Percentiles rank a stretch among this genome's conserved stretches.
Conservation (phyloP, 2,797 vertebrate genomes). For the Myripristis jacobus region DNA sequence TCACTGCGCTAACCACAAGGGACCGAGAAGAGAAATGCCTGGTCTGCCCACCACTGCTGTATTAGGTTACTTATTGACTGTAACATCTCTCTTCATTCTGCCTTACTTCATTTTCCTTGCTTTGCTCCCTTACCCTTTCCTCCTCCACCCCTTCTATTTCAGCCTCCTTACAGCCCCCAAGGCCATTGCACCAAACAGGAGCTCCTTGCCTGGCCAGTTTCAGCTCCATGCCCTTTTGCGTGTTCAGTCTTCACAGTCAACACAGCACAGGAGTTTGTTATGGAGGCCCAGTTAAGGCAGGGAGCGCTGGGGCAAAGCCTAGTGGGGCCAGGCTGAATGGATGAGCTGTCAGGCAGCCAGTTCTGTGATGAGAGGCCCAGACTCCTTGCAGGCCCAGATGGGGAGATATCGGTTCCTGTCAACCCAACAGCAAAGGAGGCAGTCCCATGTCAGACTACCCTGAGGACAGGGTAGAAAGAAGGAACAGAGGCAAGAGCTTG, state of each 20-base stretch:
- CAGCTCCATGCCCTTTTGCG: constrained; percentile 41
- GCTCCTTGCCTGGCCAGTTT: constrained; percentile 33
- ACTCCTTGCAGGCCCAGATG: constrained; percentile 85
- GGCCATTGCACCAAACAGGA: constrained; percentile 33
- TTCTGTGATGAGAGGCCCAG: constrained; percentile 86
- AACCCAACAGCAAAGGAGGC: constrained; percentile 67
- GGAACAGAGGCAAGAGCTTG: constrained; percentile 23
- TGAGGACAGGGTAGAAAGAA: constrained; percentile 48
- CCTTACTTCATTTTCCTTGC: constrained; percentile 66
- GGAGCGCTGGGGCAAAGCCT: constrained; percentile 70
- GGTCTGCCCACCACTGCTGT: constrained; percentile 70
- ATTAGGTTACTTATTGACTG: constrained; percentile 86
- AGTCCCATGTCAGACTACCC: constrained; percentile 58
- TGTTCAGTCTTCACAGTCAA: constrained; percentile 45
- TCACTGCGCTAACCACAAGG: constrained; percentile 79
- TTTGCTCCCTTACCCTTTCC: constrained; percentile 34
- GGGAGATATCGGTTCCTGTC: constrained; percentile 80
- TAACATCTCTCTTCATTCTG: constrained; percentile 77
- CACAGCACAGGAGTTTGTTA: constrained; percentile 75
- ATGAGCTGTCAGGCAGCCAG: constrained; percentile 87
- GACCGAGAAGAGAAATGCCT: constrained; percentile 79
- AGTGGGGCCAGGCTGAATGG: constrained; percentile 87
- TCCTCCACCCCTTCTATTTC: constrained; percentile 43
- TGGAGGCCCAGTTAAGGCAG: constrained; percentile 81
- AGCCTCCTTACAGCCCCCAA: constrained; percentile 38